Evolutionary conservation across 2,888 invertebrate genomes (phyloP).

Genomic region (Callyntrura guangdongensis): DNA sequence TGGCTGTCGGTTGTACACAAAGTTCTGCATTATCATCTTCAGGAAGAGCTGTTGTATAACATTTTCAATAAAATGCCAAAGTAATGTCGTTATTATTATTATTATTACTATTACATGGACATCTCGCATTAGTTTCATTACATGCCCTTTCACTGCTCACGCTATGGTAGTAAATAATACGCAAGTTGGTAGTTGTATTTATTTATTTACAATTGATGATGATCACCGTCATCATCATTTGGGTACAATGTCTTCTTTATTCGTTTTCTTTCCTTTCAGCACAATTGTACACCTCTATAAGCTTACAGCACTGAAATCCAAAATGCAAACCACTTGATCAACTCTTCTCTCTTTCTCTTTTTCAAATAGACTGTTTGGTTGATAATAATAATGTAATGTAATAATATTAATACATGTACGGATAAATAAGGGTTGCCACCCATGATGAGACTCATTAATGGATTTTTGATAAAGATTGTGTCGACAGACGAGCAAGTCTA

Average conservation of each 20-base stretch:
- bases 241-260: slow-evolving; percentile 76
- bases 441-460: slow-evolving; percentile 84
- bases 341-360: slow-evolving; percentile 67
- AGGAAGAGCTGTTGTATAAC: not conserved
- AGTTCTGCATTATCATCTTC: not conserved
- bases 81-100: slow-evolving; percentile 11
- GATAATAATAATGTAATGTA: slow-evolving; percentile 71
- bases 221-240: slow-evolving; percentile 10
- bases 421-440: slow-evolving; percentile 83
- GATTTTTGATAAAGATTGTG: slow-evolving; percentile 83
- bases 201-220: slow-evolving; percentile 23
- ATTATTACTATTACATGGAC: not conserved
- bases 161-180: not conserved
- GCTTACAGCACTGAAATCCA: not conserved
- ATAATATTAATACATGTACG: slow-evolving; percentile 74
- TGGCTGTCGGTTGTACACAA: no score
- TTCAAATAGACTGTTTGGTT: slow-evolving; percentile 43
- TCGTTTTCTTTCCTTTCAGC: slow-evolving; percentile 61
- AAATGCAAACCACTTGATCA: slow-evolving; percentile 66
- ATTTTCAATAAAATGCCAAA: not conserved
- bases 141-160: slow-evolving; percentile 29
- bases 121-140: not conserved
- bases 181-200: slow-evolving; percentile 19
- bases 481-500: slow-evolving; percentile 41
- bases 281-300: slow-evolving; percentile 57